phyloP scores from a whole-genome alignment of 2,797 vertebrate species.

The Argyrosomus regius region DNA sequence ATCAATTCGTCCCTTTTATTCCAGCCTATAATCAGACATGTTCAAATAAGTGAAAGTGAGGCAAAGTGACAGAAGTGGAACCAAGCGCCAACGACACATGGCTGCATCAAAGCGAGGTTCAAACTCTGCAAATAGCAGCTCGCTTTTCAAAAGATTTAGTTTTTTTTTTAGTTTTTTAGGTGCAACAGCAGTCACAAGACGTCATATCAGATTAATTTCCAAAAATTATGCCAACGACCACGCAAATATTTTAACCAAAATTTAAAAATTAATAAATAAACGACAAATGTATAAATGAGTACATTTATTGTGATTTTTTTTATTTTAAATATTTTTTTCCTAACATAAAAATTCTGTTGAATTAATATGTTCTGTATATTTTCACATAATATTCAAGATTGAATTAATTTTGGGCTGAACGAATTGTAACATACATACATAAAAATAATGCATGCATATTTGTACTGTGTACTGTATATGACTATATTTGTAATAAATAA shows the following conservation, averaged over 20 bases:
- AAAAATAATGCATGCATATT: background rate
- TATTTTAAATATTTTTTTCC: background rate
- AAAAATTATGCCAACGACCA: background rate
- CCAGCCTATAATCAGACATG: slow-evolving; percentile 61
- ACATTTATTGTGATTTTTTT: background rate
- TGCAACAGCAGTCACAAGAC: slow-evolving; percentile 18
- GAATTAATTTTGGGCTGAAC: background rate
- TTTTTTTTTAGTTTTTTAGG: background rate
- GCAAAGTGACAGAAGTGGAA: slow-evolving; percentile 78
- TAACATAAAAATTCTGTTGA: background rate
- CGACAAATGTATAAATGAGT: accelerated
- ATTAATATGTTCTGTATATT: background rate
- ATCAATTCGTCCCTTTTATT: slow-evolving; percentile 48
- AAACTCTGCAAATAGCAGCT: slow-evolving; percentile 5
- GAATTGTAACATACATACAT: background rate
- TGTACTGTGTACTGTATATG: background rate
- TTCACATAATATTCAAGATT: background rate
- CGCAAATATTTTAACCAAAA: background rate
- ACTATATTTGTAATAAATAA: background rate
- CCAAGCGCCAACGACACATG: slow-evolving; percentile 9
- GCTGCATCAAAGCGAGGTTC: slow-evolving; percentile 32
- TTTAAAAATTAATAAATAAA: background rate
- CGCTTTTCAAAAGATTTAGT: background rate
- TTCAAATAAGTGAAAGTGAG: slow-evolving; percentile 82
- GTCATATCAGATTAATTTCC: background rate